These are phyloP conservation scores for Trachelus iudaicus DNA, from an alignment of 2,888 invertebrate genomes.

Conservation along the genomic window DNA sequence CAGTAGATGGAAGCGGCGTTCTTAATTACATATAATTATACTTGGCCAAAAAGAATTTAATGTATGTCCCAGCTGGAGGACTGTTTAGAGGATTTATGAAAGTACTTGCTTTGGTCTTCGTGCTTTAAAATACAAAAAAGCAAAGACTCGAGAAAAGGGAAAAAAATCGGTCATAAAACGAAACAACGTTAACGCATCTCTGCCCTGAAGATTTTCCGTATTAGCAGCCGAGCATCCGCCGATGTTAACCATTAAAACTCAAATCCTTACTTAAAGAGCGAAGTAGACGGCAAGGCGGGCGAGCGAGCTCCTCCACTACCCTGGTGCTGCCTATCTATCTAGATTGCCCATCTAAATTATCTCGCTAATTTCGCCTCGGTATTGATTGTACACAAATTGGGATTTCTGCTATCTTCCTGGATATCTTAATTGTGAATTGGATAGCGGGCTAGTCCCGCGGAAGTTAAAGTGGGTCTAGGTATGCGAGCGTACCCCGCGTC, in stretches of 20 bases:
- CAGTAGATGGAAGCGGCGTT: too few relatives aligned
- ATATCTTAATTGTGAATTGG: constrained; percentile 50
- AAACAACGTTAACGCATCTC: constrained; percentile 1
- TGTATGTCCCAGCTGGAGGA: neutral
- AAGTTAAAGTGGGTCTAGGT: constrained; percentile 2
- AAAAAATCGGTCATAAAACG: neutral
- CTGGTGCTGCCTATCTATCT: constrained; percentile 34
- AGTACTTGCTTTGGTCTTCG: neutral
- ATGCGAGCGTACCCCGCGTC: neutral
- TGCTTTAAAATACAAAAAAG: neutral
- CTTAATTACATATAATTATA: neutral
- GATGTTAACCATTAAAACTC: neutral
- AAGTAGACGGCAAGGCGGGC: neutral
- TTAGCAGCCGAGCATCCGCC: neutral
- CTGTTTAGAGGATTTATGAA: neutral
- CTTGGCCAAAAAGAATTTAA: neutral
- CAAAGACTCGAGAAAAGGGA: neutral
- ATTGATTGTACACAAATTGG: constrained; percentile 54
- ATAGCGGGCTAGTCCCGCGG: constrained; percentile 3
- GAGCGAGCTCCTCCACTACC: neutral
- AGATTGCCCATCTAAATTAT: constrained; percentile 50
- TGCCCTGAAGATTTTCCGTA: neutral
- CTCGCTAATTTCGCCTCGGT: constrained; percentile 46
- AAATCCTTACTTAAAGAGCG: neutral
- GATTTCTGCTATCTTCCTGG: constrained; percentile 38